Evolutionary conservation across 2,797 vertebrate species (phyloP), one percentile per base, ranked within the genome.

Genomic region (Potorous gilbertii): DNA sequence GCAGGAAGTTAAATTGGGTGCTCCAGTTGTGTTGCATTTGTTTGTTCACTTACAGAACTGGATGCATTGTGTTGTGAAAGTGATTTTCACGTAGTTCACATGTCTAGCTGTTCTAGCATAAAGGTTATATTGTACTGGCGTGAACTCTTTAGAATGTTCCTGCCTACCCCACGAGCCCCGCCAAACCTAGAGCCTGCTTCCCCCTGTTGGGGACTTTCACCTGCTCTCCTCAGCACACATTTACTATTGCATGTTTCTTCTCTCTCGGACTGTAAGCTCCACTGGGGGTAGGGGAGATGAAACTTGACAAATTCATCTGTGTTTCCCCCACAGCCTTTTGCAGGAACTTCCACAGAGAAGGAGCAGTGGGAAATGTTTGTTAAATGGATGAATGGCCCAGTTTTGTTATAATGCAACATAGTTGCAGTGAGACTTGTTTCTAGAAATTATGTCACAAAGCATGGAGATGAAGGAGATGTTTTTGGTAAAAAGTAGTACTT

Each of bases 1-100:
- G 96, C 90, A 54, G 96, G 92, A 54, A 96, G 96, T 95, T 96
- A 97, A 97, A 96, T 97, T 95, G 97, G 97, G 95, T 93, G 40
- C 24, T 87, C 40, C 74, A 87, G 21, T 87, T 87, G 74, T 87
- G 56, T 93, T 91, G 40, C 21, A 1, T 21, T 46, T 96, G 98
- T 96, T 94, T 95, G 92, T 90, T 94, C 96, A 95, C 95, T 97
- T 96, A 74, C 54, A 93, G 90, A 93, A 95, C 74, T 87, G 40
- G 74, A 87, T 87, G 74, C 74, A 50, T 87, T 87, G 40, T 50
- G 74, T 81, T 81, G 40, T 87, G 46, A 87, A 87, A 87, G 74
- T 50, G 74, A 50, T 87, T 87, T 87, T 87, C 40, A 87, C 74
- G 24, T 87, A 87, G 74, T 87, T 50, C 74, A 50, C 74, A 87